Base-by-base conservation (phyloP, 2,888 invertebrate genomes). In the Torymus auratus region DNA sequence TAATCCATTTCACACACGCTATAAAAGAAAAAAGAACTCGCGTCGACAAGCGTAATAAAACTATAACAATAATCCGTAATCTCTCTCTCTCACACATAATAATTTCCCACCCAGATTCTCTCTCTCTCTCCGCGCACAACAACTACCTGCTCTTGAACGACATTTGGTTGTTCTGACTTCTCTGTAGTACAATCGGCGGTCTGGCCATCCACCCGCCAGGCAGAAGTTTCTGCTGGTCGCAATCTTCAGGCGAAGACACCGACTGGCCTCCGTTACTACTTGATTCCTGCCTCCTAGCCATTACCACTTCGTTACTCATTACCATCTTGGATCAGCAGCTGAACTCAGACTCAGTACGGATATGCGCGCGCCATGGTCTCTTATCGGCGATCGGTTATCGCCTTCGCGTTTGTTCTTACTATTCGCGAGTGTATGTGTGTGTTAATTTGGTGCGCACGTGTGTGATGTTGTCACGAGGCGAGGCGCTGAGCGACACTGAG, bases 151-250 rank as follows among this genome's bases (percentile, higher is more conserved):
- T 80, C 17, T 23, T 72, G 56, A 73, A 67, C 13, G 76, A 72
- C 5, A 58, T 20, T 20, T 20, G 52, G 4, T 20, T 15, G 13
- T 13, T 77, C 41, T 1, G 69, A 0, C 13, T 41, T 13, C 17
- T 62, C 12, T 52, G 71, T 14, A 62, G 85, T 4, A 88, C 82
- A 78, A 88, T 84, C 60, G 88, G 83, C 14, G 88, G 87, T 17
- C 83, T 83, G 10, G 85, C 83, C 11, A 80, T 82, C 61, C 83
- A 83, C 0, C 28, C 28, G 5, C 85, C 74, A 3, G 85, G 81
- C 53, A 89, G 77, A 0, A 89, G 83, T 64, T 86, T 88, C 67
- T 88, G 85, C 56, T 88, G 86, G 52, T 89, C 85, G 58, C 87
- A 86, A 50, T 89, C 85, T 20, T 73, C 69, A 2, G 73, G 73